Evolutionary conservation across 2,797 vertebrate genomes (phyloP).

Genomic region (Enteromius viviparus): DNA sequence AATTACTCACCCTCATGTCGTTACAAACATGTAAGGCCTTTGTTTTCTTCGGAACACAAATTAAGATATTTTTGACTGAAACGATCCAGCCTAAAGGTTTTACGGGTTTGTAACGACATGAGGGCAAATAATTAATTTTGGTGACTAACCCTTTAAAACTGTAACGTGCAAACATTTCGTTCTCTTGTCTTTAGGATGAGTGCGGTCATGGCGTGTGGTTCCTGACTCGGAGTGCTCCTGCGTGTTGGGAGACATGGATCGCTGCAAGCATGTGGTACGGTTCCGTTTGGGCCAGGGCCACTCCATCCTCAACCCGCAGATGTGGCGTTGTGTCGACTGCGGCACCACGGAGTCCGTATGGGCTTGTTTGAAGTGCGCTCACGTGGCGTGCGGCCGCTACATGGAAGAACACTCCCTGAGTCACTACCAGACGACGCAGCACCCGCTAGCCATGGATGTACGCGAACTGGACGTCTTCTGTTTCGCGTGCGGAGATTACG

Average conservation of each 20-base stretch:
- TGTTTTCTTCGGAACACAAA: too few species aligned
- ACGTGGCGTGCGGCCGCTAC: constrained; percentile 95
- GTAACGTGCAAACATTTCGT: background rate
- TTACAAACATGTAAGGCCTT: too few species aligned
- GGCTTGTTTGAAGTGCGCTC: constrained; percentile 98
- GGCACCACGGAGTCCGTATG: constrained; percentile 93
- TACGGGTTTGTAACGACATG: too few species aligned
- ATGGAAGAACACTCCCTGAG: constrained; percentile 93
- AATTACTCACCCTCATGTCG: too few species aligned
- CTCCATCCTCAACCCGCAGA: constrained; percentile 97
- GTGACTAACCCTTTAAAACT: background rate
- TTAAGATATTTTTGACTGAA: too few species aligned
- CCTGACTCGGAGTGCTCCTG: constrained; percentile 79
- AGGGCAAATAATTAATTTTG: too few species aligned
- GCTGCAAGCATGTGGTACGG: constrained; percentile 98
- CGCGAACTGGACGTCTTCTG: constrained; percentile 96
- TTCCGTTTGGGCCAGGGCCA: constrained; percentile 96
- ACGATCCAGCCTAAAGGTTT: too few species aligned
- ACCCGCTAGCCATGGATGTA: constrained; percentile 96
- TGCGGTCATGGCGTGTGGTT: constrained; percentile 71
- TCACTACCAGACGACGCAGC: constrained; percentile 90
- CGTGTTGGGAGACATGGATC: constrained; percentile 92
- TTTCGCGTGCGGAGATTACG: constrained; percentile 95
- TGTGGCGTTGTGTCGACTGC: constrained; percentile 95
- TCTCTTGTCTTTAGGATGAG: constrained; percentile 68